Conservation (phyloP, 2,113 vertebrate species). For the Nanorana parkeri region DNA sequence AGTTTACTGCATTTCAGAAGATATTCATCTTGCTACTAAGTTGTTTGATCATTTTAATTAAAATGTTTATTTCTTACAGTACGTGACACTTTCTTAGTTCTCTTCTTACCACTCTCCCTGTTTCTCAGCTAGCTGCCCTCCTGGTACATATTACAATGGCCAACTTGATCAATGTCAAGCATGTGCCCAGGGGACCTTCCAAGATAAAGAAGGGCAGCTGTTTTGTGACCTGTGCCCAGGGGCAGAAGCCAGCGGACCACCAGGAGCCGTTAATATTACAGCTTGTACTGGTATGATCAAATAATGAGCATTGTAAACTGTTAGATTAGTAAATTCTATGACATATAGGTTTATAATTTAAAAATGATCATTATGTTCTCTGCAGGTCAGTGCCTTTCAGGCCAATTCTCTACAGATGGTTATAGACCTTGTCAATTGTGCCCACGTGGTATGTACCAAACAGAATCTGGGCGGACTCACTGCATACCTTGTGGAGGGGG, state of each 20-base stretch:
- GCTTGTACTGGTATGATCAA: conserved; percentile 83
- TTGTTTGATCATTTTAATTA: too few relatives aligned
- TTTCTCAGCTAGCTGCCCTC: conserved; percentile 94
- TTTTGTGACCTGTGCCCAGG: conserved; percentile 96
- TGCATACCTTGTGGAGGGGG: conserved; percentile 95
- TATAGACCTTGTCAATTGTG: conserved; percentile 93
- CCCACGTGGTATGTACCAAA: conserved; percentile 88
- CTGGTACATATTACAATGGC: conserved; percentile 95
- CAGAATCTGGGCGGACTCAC: conserved; percentile 87
- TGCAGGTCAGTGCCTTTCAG: conserved; percentile 89
- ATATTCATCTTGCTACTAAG: too few relatives aligned
- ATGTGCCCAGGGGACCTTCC: conserved; percentile 93
- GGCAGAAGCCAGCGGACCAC: conserved; percentile 87
- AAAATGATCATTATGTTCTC: neutral
- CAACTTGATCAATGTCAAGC: conserved; percentile 92
- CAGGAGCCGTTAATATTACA: conserved; percentile 89
- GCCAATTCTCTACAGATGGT: conserved; percentile 87
- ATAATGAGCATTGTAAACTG: neutral
- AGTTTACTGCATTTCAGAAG: too few relatives aligned
- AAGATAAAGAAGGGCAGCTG: conserved; percentile 96
- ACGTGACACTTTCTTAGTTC: neutral
- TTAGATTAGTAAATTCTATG: neutral
- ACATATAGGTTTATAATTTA: neutral
- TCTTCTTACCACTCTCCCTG: conserved; percentile 70
- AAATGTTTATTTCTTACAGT: neutral